Conservation (phyloP, 1,140 invertebrate species). For the Mactra quadrangularis region DNA sequence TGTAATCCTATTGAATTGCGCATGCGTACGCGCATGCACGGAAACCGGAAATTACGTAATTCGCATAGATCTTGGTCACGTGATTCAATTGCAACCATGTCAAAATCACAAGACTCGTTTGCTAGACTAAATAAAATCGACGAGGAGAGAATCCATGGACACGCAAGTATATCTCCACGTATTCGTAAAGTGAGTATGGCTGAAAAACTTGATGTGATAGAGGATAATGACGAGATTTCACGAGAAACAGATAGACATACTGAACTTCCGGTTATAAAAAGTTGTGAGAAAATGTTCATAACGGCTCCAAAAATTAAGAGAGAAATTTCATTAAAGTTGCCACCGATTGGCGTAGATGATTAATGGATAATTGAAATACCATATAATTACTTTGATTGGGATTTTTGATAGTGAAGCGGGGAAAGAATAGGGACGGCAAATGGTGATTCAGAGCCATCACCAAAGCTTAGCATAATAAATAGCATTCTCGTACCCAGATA, state of each 20-base stretch:
- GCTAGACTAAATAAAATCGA: slow-evolving; percentile 21
- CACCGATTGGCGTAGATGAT: neutral
- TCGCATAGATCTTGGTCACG: neutral
- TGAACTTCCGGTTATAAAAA: neutral
- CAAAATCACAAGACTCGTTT: slow-evolving; percentile 29
- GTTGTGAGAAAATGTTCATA: neutral
- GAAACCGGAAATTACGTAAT: slow-evolving; percentile 4
- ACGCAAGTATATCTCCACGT: neutral
- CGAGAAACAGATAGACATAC: neutral
- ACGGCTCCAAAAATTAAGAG: neutral
- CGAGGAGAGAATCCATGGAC: neutral
- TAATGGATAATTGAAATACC: no score
- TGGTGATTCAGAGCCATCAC: no score
- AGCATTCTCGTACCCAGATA: no score
- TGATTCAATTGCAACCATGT: slow-evolving; percentile 6
- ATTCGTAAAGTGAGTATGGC: neutral
- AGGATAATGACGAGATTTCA: neutral
- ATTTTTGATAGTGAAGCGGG: no score
- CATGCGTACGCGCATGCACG: slow-evolving; percentile 34
- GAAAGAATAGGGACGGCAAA: no score
- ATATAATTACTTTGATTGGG: no score
- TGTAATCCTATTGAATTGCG: slow-evolving; percentile 56
- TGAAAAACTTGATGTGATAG: neutral
- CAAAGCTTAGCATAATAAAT: no score
- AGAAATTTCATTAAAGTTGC: slow-evolving; percentile 27